Evolutionary conservation across 2,113 vertebrate species (phyloP).

Genomic region (Fulica atra): DNA sequence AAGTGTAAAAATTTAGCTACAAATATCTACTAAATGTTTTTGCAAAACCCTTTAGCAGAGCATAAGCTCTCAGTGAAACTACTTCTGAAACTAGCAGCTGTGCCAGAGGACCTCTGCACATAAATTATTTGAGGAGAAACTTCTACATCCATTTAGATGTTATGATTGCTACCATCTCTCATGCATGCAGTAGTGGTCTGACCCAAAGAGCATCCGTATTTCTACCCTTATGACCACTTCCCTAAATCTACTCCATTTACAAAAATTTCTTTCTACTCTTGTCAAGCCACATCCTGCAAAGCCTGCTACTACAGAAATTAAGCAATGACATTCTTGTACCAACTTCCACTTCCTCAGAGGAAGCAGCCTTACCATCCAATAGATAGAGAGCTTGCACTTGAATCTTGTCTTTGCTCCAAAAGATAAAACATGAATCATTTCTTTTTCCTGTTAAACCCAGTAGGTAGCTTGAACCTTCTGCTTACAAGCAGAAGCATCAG

Average conservation of each 20-base stretch:
- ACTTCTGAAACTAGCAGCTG: background rate
- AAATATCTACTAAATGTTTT: background rate
- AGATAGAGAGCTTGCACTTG: background rate
- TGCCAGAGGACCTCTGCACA: background rate
- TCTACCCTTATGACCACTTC: background rate
- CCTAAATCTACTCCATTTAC: background rate
- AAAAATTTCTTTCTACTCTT: background rate
- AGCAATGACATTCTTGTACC: background rate
- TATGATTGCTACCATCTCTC: background rate
- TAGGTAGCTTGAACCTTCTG: background rate
- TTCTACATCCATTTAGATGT: background rate
- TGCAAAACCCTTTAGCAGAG: background rate
- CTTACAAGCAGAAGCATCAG: background rate
- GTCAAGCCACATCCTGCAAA: background rate
- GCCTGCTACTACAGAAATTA: background rate
- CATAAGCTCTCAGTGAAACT: background rate
- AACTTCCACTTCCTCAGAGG: background rate
- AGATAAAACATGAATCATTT: background rate
- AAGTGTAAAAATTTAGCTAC: background rate
- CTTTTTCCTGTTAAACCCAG: background rate
- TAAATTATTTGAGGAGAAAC: background rate
- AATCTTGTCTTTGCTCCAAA: background rate
- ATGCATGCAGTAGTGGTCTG: background rate
- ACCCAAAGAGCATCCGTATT: background rate
- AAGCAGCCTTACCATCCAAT: background rate